Percentiles rank a stretch among this genome's conserved stretches.
phyloP scores from a whole-genome alignment of 2,113 vertebrate species.

The Zapornia atra region DNA sequence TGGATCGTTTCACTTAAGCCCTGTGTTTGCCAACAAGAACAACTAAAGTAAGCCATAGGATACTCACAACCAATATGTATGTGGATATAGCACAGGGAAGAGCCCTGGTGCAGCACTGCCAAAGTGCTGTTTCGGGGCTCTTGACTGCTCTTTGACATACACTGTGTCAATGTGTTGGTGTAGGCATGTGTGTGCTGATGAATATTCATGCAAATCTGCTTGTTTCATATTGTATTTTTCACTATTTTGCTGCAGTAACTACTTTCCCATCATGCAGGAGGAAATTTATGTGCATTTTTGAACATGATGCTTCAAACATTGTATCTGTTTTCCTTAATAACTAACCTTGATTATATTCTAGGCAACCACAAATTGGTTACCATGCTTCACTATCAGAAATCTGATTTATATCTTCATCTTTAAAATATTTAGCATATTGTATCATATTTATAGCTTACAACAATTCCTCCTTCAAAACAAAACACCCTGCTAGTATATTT shows the following conservation, averaged over 20 bases:
- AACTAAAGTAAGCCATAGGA: background rate
- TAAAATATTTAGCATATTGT: too few species aligned
- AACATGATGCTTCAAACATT: background rate
- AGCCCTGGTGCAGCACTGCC: background rate
- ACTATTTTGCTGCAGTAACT: background rate
- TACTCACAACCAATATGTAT: background rate
- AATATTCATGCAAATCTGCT: background rate
- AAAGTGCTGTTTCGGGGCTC: background rate
- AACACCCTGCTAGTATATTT: background rate
- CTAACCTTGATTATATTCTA: background rate
- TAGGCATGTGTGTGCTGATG: background rate
- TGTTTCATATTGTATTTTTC: background rate
- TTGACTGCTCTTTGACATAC: background rate
- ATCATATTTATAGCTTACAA: background rate
- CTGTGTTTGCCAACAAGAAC: background rate
- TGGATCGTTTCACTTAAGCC: background rate
- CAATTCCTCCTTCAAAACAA: background rate
- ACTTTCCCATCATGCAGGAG: background rate
- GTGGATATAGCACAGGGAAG: background rate
- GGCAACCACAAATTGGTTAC: background rate
- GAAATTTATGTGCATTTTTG: background rate
- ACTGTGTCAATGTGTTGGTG: background rate
- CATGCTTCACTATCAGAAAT: background rate
- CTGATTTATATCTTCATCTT: background rate
- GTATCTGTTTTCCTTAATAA: background rate